Base-by-base conservation (phyloP, 2,113 vertebrate species). In the Myrmophylax atrothorax region DNA sequence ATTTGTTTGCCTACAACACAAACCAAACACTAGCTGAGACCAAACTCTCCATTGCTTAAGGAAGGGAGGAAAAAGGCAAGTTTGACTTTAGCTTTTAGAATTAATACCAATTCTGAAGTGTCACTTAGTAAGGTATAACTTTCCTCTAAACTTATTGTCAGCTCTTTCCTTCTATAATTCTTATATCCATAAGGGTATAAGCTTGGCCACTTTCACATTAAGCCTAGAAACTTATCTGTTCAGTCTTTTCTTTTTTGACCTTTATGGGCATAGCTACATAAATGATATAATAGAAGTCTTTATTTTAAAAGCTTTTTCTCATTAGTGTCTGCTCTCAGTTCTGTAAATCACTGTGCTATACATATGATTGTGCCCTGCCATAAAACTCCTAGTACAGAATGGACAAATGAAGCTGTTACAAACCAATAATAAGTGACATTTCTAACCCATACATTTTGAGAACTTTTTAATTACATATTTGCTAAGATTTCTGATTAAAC, bases 261-360 rank as follows among this genome's bases (percentile, higher is more conserved):
- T 85, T 92, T 87, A 72, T 77, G 14, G 18, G 14, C 58, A 87
- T 5, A 84, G 67, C 56, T 75, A 70, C 52, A 8, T 88, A 96
- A 95, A 89, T 46, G 70, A 60, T 74, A 87, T 44, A 90, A 90
- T 44, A 74, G 11, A 50, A 94, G 64, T 77, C 90, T 90, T 91
- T 77, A 77, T 88, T 95, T 94, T 96, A 93, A 96, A 96, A 93
- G 83, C 82, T 96, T 95, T 95, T 86, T 37, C 90, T 96, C 90
- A 70, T 96, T 94, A 94, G 49, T 55, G 80, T 59, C 83, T 93
- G 42, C 79, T 89, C 60, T 52, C 81, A 46, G 40, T 53, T 77
- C 68, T 64, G 74, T 94, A 94, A 94, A 96, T 95, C 90, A 89
- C 26, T 8, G 28, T 10, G 5, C 40, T 75, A 49, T 44, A 70